Conservation (phyloP, 2,113 vertebrate species). For the Mesoclemmys tuberculata region DNA sequence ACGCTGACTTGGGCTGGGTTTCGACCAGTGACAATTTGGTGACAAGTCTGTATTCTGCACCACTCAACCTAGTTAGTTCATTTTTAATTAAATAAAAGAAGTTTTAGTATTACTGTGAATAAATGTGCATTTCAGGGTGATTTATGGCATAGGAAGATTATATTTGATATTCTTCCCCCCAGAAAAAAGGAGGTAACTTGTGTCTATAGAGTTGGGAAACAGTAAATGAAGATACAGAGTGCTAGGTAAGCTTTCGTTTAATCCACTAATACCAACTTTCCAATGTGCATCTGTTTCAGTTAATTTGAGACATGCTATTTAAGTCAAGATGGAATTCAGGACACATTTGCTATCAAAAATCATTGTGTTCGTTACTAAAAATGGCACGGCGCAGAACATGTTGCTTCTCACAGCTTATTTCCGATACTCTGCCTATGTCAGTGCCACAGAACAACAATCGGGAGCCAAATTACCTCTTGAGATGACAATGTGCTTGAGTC, state of each 20-base stretch:
- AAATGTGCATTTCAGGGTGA: background rate
- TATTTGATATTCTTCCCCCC: background rate
- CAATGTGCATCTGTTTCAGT: background rate
- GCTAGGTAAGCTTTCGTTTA: background rate
- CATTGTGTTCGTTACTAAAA: slow-evolving; percentile 20
- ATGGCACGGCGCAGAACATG: background rate
- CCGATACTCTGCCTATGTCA: background rate
- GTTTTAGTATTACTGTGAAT: background rate
- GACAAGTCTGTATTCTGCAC: background rate
- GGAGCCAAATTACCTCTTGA: background rate
- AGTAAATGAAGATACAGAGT: background rate
- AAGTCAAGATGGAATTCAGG: background rate
- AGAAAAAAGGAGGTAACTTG: background rate
- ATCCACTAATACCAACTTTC: background rate
- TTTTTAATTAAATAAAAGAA: background rate
- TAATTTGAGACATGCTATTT: slow-evolving; percentile 36
- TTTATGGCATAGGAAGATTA: background rate
- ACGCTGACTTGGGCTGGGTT: background rate
- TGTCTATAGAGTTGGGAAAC: background rate
- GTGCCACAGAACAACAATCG: background rate
- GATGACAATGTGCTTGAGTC: rapidly evolving
- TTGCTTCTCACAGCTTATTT: background rate
- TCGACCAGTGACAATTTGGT: background rate
- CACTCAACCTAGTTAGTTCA: background rate
- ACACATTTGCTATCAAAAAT: background rate